Conservation (phyloP, 53 echinoderm and acorn worm species). For the Zoroaster sp. region DNA sequence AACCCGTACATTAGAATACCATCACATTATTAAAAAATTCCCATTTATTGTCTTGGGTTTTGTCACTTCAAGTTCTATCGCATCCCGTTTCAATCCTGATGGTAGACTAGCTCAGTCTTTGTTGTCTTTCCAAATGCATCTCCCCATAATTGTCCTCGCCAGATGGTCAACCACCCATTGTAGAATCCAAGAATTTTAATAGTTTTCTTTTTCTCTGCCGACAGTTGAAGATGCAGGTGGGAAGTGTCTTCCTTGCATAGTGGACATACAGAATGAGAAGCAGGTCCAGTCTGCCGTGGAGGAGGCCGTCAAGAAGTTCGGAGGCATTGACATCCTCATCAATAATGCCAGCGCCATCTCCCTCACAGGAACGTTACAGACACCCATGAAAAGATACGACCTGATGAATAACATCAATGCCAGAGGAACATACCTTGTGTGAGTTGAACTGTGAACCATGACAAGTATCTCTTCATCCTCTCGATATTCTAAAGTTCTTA, state of each 20-base stretch:
- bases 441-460: conserved; percentile 27
- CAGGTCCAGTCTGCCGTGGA: conserved; percentile 82
- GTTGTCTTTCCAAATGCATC: too few species aligned
- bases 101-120: too few species aligned
- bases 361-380: conserved; percentile 77
- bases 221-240: conserved; percentile 92
- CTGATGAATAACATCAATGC: conserved; percentile 92
- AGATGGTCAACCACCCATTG: background rate
- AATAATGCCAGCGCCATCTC: conserved; percentile 98
- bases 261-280: conserved; percentile 84
- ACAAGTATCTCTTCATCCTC: too few species aligned
- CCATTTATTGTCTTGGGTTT: too few species aligned
- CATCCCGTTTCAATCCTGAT: too few species aligned
- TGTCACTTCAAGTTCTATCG: too few species aligned
- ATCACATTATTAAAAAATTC: too few species aligned
- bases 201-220: background rate
- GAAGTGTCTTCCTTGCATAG: conserved; percentile 92
- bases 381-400: conserved; percentile 93
- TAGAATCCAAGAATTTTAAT: background rate
- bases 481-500: too few species aligned
- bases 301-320: conserved; percentile 86
- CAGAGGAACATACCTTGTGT: conserved; percentile 94
- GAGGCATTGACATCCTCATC: conserved; percentile 95
- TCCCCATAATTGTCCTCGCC: too few species aligned
- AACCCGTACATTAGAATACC: too few species aligned